These are phyloP conservation scores for Colius striatus DNA, from an alignment of 2,113 vertebrate species.

Conservation along the genomic window DNA sequence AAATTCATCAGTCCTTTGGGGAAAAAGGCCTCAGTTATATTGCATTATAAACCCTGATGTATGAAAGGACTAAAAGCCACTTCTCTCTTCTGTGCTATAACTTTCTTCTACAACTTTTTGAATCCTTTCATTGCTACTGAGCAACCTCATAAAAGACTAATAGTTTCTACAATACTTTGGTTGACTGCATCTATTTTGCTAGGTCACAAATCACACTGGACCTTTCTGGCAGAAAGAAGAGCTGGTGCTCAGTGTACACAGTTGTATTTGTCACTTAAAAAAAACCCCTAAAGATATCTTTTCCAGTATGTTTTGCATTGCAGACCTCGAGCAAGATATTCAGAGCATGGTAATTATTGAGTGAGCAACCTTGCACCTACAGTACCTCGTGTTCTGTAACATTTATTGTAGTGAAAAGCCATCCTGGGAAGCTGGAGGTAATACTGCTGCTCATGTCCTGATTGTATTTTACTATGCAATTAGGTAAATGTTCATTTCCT, in stretches of 20 bases:
- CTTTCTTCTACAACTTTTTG: conserved; percentile 60
- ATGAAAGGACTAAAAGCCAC: conserved; percentile 60
- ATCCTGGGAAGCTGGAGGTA: background rate
- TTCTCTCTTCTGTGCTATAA: conserved; percentile 35
- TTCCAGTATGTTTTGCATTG: background rate
- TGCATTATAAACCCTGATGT: conserved; percentile 36
- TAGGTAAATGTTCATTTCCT: background rate
- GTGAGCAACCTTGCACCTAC: background rate
- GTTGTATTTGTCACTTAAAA: background rate
- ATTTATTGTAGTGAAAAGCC: background rate
- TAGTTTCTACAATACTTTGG: conserved; percentile 37
- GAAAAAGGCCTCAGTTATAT: conserved; percentile 30
- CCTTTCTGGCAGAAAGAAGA: background rate
- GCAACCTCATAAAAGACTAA: conserved; percentile 20
- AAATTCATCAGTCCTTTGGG: conserved; percentile 43
- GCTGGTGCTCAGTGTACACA: background rate
- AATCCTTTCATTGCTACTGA: conserved; percentile 52
- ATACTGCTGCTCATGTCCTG: background rate
- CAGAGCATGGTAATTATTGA: background rate
- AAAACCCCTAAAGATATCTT: background rate
- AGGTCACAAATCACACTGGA: background rate
- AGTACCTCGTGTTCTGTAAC: background rate
- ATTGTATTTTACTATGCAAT: background rate
- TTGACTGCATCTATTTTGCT: background rate
- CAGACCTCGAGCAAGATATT: background rate